A percentile compares a stretch with the other conserved stretches of the same genome.
phyloP scores from a whole-genome alignment of 2,888 invertebrate species.

The Mactromeris polynyma region DNA sequence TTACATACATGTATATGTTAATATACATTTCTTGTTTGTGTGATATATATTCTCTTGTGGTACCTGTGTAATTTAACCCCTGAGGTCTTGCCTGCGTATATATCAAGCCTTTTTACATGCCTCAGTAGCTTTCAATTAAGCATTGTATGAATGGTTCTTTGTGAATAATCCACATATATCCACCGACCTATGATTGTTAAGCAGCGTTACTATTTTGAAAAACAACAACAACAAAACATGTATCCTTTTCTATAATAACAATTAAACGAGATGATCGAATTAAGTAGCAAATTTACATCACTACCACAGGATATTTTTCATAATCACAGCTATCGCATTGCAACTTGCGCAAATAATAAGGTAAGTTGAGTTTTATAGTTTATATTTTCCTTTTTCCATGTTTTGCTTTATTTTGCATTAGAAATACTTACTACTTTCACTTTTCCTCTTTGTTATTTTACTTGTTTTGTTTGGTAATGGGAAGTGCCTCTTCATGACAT shows the following conservation, averaged over 20 bases:
- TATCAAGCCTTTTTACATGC: too few relatives aligned
- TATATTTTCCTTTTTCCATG: neutral
- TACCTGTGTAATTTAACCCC: too few relatives aligned
- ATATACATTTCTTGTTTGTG: too few relatives aligned
- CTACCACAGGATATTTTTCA: neutral
- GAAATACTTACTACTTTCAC: neutral
- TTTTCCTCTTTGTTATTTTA: neutral
- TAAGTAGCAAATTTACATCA: neutral
- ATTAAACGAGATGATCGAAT: neutral
- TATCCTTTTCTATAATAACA: neutral
- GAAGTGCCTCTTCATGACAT: constrained; percentile 18
- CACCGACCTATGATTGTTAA: too few relatives aligned
- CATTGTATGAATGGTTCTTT: too few relatives aligned
- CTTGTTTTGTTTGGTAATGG: neutral
- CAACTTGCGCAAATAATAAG: neutral
- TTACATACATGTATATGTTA: too few relatives aligned
- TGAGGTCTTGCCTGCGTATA: too few relatives aligned
- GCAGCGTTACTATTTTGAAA: too few relatives aligned
- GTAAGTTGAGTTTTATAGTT: neutral
- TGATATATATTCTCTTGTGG: too few relatives aligned
- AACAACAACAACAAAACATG: too few relatives aligned
- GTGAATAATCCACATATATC: too few relatives aligned
- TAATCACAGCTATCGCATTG: neutral
- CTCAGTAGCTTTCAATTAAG: too few relatives aligned
- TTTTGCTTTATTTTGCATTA: neutral